These are phyloP conservation scores for Cataglyphis altisquamis DNA, from an alignment of 2,888 invertebrate species.

Conservation along the genomic window DNA sequence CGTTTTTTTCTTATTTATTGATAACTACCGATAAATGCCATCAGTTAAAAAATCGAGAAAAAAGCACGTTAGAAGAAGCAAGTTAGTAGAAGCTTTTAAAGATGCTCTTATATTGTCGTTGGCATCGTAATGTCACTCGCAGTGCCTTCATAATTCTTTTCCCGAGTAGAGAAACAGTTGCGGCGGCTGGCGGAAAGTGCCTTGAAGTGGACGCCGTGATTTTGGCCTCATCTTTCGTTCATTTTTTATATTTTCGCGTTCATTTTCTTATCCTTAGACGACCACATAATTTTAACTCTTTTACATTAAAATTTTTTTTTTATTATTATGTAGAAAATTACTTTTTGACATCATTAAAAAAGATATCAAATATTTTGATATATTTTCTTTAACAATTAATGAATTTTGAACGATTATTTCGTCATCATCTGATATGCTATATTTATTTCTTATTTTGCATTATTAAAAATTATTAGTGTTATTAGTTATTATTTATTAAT, in stretches of 20 bases:
- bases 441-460: neutral
- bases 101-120: conserved; percentile 68
- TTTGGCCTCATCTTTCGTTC: neutral
- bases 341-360: neutral
- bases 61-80: conserved; percentile 51
- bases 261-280: conserved; percentile 2
- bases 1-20: neutral
- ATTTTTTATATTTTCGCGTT: conserved; percentile 19
- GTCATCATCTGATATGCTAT: neutral
- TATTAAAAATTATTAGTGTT: neutral
- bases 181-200: conserved; percentile 62
- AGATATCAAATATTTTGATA: neutral
- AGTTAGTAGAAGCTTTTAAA: conserved; percentile 60
- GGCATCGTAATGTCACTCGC: conserved; percentile 76
- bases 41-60: conserved; percentile 39
- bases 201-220: conserved; percentile 40
- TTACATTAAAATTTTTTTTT: neutral
- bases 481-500: too few species aligned
- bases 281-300: neutral
- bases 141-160: conserved; percentile 79
- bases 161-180: conserved; percentile 76
- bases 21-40: conserved; percentile 8
- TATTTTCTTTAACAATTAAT: neutral
- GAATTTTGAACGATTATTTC: neutral
- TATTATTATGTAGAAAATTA: neutral